Base-by-base conservation (phyloP, 1,140 invertebrate genomes). In the Orussus abietinus region DNA sequence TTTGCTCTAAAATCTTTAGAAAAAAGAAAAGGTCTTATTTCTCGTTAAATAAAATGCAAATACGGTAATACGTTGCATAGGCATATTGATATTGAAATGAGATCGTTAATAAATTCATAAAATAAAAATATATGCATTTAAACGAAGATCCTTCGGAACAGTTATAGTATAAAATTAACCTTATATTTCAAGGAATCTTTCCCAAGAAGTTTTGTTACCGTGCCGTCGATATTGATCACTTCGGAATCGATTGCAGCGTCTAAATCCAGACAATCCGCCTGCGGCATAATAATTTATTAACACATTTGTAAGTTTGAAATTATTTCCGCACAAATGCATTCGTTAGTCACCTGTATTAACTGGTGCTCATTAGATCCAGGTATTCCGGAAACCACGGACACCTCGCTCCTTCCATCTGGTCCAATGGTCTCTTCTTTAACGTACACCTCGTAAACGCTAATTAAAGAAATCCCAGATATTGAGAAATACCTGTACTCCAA, bases 391-490 rank as follows among this genome's bases (percentile, higher is more conserved):
- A 56, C 34, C 17, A 42, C 18, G 4, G 49, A 47, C 19, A 49
- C 25, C 20, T 51, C 18, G 18, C 30, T 48, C 14, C 33, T 40
- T 7, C 40, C 42, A 11, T 58, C 47, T 4, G 41, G 20, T 10
- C 33, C 44, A 7, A 36, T 10, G 5, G 13, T 36, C 18, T 59
- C 63, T 17, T 65, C 62, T 42, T 68, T 68, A 12, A 68, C 58
- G 29, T 62, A 66, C 15, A 69, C 62, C 42, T 69, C 60, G 38
- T 66, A 69, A 38, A 68, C 57, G 25, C 64, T 67, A 29, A 29
- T 41, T 22, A n/a, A 25, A 18, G 22, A 37, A 43, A 5, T 18
- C 17, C 22, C 15, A 40, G 12, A 43, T 31, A 11, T 10, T 12
- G 3, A 14, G 13, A 9, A 3, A 38, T 25, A 28, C 12, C 25